phyloP scores from a whole-genome alignment of 2,888 invertebrate genomes.

The Eristalis pertinax region DNA sequence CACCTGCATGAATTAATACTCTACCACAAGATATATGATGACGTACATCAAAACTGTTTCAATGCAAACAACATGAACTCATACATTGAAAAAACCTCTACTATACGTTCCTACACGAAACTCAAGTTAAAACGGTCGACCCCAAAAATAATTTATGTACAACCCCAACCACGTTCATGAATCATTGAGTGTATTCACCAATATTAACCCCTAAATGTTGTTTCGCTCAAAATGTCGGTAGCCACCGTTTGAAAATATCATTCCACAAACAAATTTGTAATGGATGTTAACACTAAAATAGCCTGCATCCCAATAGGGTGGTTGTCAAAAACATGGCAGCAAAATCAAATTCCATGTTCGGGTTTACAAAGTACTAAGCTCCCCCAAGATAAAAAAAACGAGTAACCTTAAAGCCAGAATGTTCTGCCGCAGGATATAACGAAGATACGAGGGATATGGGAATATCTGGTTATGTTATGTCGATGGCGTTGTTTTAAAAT shows the following conservation, averaged over 20 bases:
- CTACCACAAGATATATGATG: background rate
- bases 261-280: constrained; percentile 7
- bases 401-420: constrained; percentile 36
- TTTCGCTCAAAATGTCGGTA: constrained; percentile 27
- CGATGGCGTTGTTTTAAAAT: constrained; percentile 25
- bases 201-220: constrained; percentile 34
- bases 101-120: background rate
- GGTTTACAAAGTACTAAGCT: constrained; percentile 30
- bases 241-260: constrained; percentile 31
- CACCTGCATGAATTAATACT: background rate
- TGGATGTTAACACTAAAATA: constrained; percentile 53
- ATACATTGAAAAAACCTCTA: background rate
- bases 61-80: background rate
- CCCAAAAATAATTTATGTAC: constrained; percentile 55
- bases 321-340: constrained; percentile 68
- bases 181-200: constrained; percentile 58
- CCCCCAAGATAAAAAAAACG: constrained; percentile 23
- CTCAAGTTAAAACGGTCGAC: constrained; percentile 29
- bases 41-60: background rate
- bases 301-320: constrained; percentile 53
- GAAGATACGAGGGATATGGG: constrained; percentile 23
- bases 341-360: constrained; percentile 58
- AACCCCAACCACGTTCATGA: constrained; percentile 48
- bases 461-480: constrained; percentile 29
- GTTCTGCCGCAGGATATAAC: constrained; percentile 55